phyloP scores from a whole-genome alignment of 2,113 vertebrate genomes.

The Hypocryptadius cinnamomeus region DNA sequence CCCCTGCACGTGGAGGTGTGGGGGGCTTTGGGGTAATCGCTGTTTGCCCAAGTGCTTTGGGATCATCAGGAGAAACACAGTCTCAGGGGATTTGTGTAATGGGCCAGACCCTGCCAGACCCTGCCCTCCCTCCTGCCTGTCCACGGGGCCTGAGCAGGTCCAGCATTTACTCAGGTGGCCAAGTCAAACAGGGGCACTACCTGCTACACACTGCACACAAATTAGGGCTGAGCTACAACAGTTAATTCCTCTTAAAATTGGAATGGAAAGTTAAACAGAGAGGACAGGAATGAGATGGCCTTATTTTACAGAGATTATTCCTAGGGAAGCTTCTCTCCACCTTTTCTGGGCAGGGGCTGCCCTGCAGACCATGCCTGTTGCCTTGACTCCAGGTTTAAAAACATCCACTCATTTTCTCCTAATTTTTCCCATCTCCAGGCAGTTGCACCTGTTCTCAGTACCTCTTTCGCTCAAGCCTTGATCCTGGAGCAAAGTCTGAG shows the following conservation, averaged over 20 bases:
- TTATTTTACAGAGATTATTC: not conserved
- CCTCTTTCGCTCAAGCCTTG: not conserved
- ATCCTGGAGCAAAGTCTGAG: not conserved
- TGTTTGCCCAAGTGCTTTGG: not conserved
- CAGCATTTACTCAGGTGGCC: not conserved
- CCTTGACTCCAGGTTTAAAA: not conserved
- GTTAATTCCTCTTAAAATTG: not conserved
- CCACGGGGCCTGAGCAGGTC: not conserved
- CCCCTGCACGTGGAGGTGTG: not conserved
- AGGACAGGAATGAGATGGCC: not conserved
- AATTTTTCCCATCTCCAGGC: not conserved
- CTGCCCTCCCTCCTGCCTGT: not conserved
- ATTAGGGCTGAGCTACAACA: not conserved
- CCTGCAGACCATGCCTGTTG: not conserved
- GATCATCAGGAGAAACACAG: not conserved
- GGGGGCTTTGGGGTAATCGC: fast-evolving
- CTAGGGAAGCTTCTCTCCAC: not conserved
- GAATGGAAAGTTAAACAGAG: not conserved
- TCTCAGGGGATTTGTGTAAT: not conserved
- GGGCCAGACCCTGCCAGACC: not conserved
- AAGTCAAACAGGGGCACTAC: not conserved
- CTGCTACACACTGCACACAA: not conserved
- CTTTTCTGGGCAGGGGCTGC: not conserved
- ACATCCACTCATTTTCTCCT: not conserved
- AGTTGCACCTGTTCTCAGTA: not conserved